Evolutionary conservation across 2,888 invertebrate genomes (phyloP).

Genomic region (Xylophagus ater): DNA sequence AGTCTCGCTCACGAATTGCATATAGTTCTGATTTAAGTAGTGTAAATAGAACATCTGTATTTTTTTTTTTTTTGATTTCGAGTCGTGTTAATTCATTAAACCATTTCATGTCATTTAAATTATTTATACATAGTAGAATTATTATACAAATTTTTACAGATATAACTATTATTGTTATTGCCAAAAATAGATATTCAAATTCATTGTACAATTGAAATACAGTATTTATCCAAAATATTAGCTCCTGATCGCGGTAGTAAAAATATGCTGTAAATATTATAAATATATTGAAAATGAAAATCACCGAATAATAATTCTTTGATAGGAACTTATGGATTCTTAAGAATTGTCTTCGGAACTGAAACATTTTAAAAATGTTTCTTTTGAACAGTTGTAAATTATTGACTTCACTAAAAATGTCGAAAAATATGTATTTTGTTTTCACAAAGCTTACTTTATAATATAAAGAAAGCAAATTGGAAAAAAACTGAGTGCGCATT

Average conservation of each 20-base stretch:
- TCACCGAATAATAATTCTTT: too few species aligned
- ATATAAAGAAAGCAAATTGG: too few species aligned
- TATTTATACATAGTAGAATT: slow-evolving; percentile 21
- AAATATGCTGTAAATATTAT: slow-evolving; percentile 24
- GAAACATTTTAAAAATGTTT: too few species aligned
- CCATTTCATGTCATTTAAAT: slow-evolving; percentile 21
- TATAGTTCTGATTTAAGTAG: slow-evolving; percentile 31
- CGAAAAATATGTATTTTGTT: too few species aligned
- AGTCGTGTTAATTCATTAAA: slow-evolving; percentile 23
- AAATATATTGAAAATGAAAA: slow-evolving; percentile 20
- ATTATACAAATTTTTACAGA: slow-evolving; percentile 22
- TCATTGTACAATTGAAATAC: slow-evolving; percentile 18
- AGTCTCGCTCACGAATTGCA: slow-evolving; percentile 26
- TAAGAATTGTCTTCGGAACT: too few species aligned
- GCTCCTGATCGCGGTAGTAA: slow-evolving; percentile 25
- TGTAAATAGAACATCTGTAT: slow-evolving; percentile 29
- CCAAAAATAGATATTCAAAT: slow-evolving; percentile 22
- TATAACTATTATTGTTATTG: slow-evolving; percentile 21
- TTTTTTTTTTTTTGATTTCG: slow-evolving; percentile 36
- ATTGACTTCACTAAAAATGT: too few species aligned
- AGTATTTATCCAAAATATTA: slow-evolving; percentile 24
- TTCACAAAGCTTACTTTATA: too few species aligned
- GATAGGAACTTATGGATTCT: too few species aligned
- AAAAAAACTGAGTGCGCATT: too few species aligned
- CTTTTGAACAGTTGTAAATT: too few species aligned